Conservation (phyloP, 2,797 vertebrate genomes). For the Chelonia mydas region DNA sequence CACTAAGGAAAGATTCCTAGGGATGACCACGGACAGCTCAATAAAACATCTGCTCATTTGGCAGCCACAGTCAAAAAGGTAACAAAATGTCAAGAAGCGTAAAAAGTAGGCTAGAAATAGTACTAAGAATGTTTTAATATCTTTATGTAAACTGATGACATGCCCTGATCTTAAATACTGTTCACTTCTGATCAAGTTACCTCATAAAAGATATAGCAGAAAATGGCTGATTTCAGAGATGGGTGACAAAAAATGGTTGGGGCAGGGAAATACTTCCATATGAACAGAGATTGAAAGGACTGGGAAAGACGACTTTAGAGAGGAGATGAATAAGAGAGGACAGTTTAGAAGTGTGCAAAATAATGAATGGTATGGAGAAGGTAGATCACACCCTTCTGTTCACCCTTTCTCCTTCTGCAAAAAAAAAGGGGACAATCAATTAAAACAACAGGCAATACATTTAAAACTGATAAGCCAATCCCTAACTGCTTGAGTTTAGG, state of each 20-base stretch:
- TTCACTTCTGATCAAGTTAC: not conserved
- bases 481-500: not conserved
- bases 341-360: constrained; percentile 3
- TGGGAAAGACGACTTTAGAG: constrained; percentile 3
- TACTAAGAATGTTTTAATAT: not conserved
- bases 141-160: not conserved
- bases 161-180: not conserved
- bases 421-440: not conserved
- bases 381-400: not conserved
- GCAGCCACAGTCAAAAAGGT: not conserved
- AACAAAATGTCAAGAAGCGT: not conserved
- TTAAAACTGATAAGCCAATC: constrained; percentile 13
- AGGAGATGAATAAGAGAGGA: not conserved
- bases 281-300: constrained; percentile 29
- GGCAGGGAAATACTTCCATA: not conserved
- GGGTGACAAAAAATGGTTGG: constrained; percentile 27
- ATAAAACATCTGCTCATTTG: not conserved
- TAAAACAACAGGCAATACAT: constrained; percentile 18
- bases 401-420: not conserved
- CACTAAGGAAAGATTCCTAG: constrained; percentile 2
- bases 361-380: not conserved
- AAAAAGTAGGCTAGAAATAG: rapidly evolving
- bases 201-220: constrained; percentile 14
- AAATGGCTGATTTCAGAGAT: constrained; percentile 1
- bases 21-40: not conserved